A percentile compares a stretch with the other conserved stretches of the same genome.
These are phyloP conservation scores for Dendrophyllia cribrosa DNA, from an alignment of 64 coral and sea anemone genomes.

Conservation along the genomic window DNA sequence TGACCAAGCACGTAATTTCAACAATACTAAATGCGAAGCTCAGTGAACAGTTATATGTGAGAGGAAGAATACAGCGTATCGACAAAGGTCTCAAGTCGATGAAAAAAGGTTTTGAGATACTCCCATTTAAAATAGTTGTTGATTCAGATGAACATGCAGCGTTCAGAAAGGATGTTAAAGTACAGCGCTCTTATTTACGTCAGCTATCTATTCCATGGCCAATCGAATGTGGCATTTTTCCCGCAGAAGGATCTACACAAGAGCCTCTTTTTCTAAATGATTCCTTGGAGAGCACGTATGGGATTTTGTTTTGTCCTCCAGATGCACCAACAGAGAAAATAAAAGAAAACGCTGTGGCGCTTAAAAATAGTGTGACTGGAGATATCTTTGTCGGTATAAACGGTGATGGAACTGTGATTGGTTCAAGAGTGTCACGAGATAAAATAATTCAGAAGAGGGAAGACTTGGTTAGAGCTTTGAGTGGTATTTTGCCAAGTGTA, in stretches of 20 bases:
- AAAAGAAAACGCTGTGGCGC: constrained; percentile 65
- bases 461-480: constrained; percentile 42
- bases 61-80: constrained; percentile 49
- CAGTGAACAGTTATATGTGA: constrained; percentile 38
- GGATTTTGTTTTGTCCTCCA: constrained; percentile 58
- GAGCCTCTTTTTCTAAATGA: constrained; percentile 64
- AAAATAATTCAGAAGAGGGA: constrained; percentile 58
- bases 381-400: constrained; percentile 81
- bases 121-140: constrained; percentile 66
- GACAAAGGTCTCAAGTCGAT: constrained; percentile 15
- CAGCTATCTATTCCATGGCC: constrained; percentile 74
- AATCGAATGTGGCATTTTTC: constrained; percentile 54
- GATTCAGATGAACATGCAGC: constrained; percentile 73
- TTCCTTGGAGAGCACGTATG: constrained; percentile 32
- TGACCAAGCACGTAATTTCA: constrained; percentile 43
- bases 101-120: constrained; percentile 44
- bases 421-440: constrained; percentile 17
- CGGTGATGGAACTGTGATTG: constrained; percentile 23
- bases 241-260: constrained; percentile 63
- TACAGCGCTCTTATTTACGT: constrained; percentile 32
- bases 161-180: constrained; percentile 59
- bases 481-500: constrained; percentile 63
- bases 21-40: constrained; percentile 61
- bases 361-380: constrained; percentile 72
- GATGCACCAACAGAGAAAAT: constrained; percentile 6